Conservation (phyloP, 1,140 invertebrate species). For the Drosophila fuyamai region DNA sequence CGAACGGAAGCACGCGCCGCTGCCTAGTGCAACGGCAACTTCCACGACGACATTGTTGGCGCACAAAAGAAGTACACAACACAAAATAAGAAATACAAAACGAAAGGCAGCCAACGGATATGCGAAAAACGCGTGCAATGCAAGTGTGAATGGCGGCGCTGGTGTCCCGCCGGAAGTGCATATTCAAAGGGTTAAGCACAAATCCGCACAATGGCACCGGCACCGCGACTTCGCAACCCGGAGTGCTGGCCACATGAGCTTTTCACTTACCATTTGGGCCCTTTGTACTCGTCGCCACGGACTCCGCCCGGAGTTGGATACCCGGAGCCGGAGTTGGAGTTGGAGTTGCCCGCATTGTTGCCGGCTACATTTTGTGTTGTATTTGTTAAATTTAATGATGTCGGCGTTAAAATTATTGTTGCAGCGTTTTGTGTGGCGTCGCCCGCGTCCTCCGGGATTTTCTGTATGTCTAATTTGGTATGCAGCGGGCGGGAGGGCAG, state of each 20-base stretch:
- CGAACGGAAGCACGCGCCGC: slow-evolving; percentile 53
- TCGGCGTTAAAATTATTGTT: slow-evolving; percentile 84
- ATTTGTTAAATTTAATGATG: slow-evolving; percentile 84
- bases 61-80: slow-evolving; percentile 54
- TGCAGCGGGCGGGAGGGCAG: slow-evolving; percentile 43
- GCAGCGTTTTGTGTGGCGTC: slow-evolving; percentile 68
- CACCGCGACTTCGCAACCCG: slow-evolving; percentile 4
- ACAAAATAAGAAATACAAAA: slow-evolving; percentile 35
- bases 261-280: slow-evolving; percentile 79
- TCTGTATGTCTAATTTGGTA: slow-evolving; percentile 82
- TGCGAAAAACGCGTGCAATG: slow-evolving; percentile 79
- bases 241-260: slow-evolving; percentile 54
- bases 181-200: slow-evolving; percentile 73
- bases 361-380: slow-evolving; percentile 64
- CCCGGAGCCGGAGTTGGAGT: background rate
- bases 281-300: slow-evolving; percentile 68
- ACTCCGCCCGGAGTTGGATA: slow-evolving; percentile 20
- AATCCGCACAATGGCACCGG: slow-evolving; percentile 50
- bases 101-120: slow-evolving; percentile 57
- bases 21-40: slow-evolving; percentile 49
- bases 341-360: slow-evolving; percentile 33
- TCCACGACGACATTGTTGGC: slow-evolving; percentile 56
- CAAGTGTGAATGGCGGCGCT: slow-evolving; percentile 58
- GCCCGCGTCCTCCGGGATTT: slow-evolving; percentile 63
- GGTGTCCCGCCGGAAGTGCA: slow-evolving; percentile 72